A percentile compares a stretch with the other conserved stretches of the same genome.
These are phyloP conservation scores for Rhegmatorhina hoffmannsi DNA, from an alignment of 2,113 vertebrate genomes.

Conservation along the genomic window DNA sequence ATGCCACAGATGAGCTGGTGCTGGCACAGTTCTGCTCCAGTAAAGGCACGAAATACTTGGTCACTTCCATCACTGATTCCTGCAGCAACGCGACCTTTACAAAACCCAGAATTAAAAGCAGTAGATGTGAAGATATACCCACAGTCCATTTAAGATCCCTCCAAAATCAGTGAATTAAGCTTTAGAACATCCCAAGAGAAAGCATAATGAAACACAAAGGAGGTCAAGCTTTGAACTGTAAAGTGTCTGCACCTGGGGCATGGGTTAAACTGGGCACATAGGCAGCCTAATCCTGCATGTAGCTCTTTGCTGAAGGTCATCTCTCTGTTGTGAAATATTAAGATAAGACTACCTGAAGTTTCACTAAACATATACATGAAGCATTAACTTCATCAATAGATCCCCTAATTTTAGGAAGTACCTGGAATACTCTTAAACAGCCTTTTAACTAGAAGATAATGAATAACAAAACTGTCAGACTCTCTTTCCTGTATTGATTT, in stretches of 20 bases:
- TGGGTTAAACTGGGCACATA: background rate
- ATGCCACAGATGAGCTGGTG: background rate
- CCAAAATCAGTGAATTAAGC: background rate
- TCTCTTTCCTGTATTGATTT: conserved; percentile 42
- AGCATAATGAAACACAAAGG: background rate
- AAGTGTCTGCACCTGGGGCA: background rate
- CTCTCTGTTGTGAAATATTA: background rate
- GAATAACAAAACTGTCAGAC: conserved; percentile 32
- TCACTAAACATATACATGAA: background rate
- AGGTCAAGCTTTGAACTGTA: background rate
- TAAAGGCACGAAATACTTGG: background rate
- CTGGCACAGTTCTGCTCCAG: background rate
- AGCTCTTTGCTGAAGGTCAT: background rate
- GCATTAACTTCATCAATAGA: background rate
- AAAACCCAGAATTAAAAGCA: background rate
- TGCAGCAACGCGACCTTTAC: background rate
- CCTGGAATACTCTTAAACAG: background rate
- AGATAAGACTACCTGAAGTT: background rate
- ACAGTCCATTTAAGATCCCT: background rate
- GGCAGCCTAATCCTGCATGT: accelerated
- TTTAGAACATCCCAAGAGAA: background rate
- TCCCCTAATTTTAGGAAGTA: background rate
- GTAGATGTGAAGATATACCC: background rate
- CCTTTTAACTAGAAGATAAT: conserved; percentile 23
- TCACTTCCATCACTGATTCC: background rate